A percentile compares a stretch with the other conserved stretches of the same genome.
Evolutionary conservation across 2,888 invertebrate genomes (phyloP).

Genomic region (Lacanobia oleracea): DNA sequence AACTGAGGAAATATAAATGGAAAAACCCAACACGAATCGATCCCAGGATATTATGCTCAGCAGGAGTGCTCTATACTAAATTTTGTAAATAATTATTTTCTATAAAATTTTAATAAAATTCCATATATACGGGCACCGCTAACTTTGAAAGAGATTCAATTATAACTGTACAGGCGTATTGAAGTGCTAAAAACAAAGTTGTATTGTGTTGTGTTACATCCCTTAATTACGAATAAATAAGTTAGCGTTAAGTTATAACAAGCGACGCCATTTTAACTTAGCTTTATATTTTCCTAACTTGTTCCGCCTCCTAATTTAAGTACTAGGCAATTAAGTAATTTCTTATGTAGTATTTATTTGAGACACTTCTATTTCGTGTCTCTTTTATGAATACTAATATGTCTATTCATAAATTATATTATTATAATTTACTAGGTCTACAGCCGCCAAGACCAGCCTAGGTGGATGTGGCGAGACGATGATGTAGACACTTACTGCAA

Average conservation of each 20-base stretch:
- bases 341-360: not conserved
- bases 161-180: constrained; percentile 5
- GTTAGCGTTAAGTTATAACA: constrained; percentile 26
- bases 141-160: constrained; percentile 42
- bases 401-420: no score
- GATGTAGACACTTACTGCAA: no score
- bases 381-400: not conserved
- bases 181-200: constrained; percentile 6
- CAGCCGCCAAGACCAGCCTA: no score
- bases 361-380: constrained; percentile 2
- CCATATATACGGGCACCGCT: not conserved
- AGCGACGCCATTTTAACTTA: constrained; percentile 1
- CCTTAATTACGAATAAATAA: constrained; percentile 25
- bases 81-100: not conserved
- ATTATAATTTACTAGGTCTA: no score
- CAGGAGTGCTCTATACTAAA: not conserved
- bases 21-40: not conserved
- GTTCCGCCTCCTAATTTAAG: not conserved
- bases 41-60: not conserved
- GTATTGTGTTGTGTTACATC: constrained; percentile 28
- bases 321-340: constrained; percentile 1
- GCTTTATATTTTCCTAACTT: constrained; percentile 7
- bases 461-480: no score
- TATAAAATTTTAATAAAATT: not conserved
- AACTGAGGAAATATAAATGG: not conserved